Evolutionary conservation across 2,113 vertebrate species (phyloP), one percentile per base, ranked within the genome.

Genomic region (zebrafish (Danio rerio)): DNA sequence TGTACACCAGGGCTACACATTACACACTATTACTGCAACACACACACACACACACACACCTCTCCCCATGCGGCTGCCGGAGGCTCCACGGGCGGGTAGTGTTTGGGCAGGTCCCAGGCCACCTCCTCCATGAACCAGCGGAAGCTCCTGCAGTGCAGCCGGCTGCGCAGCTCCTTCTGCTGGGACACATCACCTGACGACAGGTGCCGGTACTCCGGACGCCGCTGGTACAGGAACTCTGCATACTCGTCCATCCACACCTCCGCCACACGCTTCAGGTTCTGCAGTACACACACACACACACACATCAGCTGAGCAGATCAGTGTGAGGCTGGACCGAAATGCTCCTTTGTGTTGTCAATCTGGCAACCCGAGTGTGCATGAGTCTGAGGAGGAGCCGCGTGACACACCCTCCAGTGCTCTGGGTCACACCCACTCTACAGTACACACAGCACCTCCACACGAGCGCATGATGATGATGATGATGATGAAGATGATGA

Each of bases 211-310:
- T 99, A 99, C 89, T 99, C 97, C 0, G 98, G 98, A 16, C 97
- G 91, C 0, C 98, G 96, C 94, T 98, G 97, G 93, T 99, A 99
- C 40, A 99, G 94, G 86, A 92, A 96, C 71, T 99, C 98, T 0
- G 97, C 97, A 0, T 95, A 99, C n/a, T 98, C 97, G 0, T 99
- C 98, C 98, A 99, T 99, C 98, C 98, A 99, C 59, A 99, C 98
- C 86, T 99, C 98, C 0, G 98, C 98, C 84, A 99, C 98, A 0
- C 98, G 93, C 88, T 99, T 99, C 78, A 99, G 88, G 89, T 99
- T 99, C 98, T 99, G n/a, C n/a, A n/a, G n/a, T n/a, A n/a, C n/a
- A n/a, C n/a, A n/a, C n/a, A 90, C 0, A 84, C 42, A 74, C 47
- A 68, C 21, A 10, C 31, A 43, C 40, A 63, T 49, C 0, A 66